These are phyloP conservation scores for Garra rufa DNA, from an alignment of 2,113 vertebrate genomes.

Conservation along the genomic window DNA sequence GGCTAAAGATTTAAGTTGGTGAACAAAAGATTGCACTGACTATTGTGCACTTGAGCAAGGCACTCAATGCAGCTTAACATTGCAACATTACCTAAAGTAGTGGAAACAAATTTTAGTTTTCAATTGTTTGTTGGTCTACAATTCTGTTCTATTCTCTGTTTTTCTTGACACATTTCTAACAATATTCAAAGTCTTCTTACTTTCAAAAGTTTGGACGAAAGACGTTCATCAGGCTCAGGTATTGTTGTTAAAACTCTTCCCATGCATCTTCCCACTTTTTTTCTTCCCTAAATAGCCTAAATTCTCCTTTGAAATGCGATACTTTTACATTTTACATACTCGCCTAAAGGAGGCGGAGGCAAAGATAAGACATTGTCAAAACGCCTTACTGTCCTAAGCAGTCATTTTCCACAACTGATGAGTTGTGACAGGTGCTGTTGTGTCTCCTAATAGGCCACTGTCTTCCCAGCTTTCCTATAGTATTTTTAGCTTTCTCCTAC, in stretches of 20 bases:
- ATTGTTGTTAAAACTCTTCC: neutral
- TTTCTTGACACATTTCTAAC: neutral
- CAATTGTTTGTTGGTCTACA: neutral
- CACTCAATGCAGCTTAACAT: neutral
- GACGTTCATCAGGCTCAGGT: neutral
- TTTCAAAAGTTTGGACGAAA: neutral
- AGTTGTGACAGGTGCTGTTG: constrained; percentile 69
- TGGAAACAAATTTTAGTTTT: neutral
- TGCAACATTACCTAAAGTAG: neutral
- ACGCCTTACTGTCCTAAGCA: constrained; percentile 57
- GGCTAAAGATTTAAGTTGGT: neutral
- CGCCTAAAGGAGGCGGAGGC: neutral
- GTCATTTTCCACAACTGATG: constrained; percentile 58
- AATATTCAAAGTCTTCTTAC: neutral
- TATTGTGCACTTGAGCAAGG: neutral
- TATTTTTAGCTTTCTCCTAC: constrained; percentile 73
- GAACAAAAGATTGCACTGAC: neutral
- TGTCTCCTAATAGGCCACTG: constrained; percentile 28
- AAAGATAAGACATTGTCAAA: constrained; percentile 9
- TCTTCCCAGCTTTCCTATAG: constrained; percentile 55
- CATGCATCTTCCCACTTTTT: neutral
- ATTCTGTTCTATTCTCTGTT: neutral
- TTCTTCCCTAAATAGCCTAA: constrained; percentile 5
- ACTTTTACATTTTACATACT: neutral
- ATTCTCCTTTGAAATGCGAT: neutral